These are phyloP conservation scores for Hydractinia symbiolongicarpus DNA, from an alignment of 30 jellyfish, hydroid and myxozoan genomes.

Conservation along the genomic window DNA sequence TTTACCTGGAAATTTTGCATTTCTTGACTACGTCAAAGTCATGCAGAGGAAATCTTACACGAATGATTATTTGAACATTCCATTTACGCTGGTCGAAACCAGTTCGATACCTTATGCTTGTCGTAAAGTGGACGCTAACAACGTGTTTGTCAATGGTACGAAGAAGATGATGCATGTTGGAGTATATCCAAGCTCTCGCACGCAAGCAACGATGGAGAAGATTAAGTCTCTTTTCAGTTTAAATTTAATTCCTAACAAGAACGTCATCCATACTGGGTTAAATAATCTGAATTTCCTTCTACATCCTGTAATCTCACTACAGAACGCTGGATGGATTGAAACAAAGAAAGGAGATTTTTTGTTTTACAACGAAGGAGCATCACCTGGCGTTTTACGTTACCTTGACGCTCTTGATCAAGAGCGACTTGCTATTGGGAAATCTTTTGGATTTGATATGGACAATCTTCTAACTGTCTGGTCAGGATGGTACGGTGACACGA, in stretches of 20 bases:
- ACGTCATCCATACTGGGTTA: too few relatives aligned
- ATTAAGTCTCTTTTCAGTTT: too few relatives aligned
- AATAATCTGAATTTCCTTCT: too few relatives aligned
- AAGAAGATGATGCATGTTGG: too few relatives aligned
- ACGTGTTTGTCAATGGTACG: too few relatives aligned
- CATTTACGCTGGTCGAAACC: too few relatives aligned
- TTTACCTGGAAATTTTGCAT: neutral
- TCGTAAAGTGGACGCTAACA: too few relatives aligned
- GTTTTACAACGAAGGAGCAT: neutral
- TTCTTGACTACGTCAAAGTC: neutral
- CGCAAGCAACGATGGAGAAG: too few relatives aligned
- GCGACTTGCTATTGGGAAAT: neutral
- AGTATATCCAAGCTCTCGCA: too few relatives aligned
- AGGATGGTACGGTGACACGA: neutral
- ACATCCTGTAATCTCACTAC: too few relatives aligned
- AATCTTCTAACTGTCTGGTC: neutral
- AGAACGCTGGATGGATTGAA: neutral
- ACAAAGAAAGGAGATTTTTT: neutral
- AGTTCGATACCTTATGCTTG: too few relatives aligned
- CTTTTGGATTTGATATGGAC: neutral
- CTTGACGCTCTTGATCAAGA: neutral
- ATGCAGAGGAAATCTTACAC: neutral
- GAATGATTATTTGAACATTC: neutral
- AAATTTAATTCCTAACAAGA: too few relatives aligned
- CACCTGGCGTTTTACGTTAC: neutral